Base-by-base conservation (phyloP, 2,888 invertebrate genomes). In the Psylliodes chrysocephalus region DNA sequence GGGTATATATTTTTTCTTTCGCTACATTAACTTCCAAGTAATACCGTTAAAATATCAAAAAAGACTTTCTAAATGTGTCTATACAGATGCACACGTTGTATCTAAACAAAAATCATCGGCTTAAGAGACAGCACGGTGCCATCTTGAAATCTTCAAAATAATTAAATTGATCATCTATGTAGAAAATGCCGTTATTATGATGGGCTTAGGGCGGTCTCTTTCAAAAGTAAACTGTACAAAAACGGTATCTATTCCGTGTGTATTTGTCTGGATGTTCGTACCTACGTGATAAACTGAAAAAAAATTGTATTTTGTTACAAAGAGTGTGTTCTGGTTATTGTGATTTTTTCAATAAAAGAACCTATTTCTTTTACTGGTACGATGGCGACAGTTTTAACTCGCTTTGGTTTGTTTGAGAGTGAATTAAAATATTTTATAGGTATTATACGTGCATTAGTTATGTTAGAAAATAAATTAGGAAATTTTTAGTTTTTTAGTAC, bases 101-200 rank as follows among this genome's bases (percentile, higher is more conserved):
- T 5, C 47, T 28, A 53, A 35, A 53, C 14, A 22, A 53, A 19
- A 53, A 18, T 10, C 49, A n/a, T 7, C 12, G 18, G 38, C 15
- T 65, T 62, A 53, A 60, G 46, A 67, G 69, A 66, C 69, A 56
- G 67, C 69, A 54, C 64, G 69, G 64, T 69, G 55, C 64, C 67
- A 46, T 53, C 17, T 46, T 46, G 42, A 63, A 64, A 64, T 51
- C 35, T 54, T 54, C 4, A 19, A 47, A 22, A 56, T 61, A 47
- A 56, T 44, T 19, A 66, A 73, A 77, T 73, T 73, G 76, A 73
- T 73, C 72, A 75, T 69, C 74, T 73, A 73, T 73, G 77, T 75
- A 75, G 77, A 77, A 77, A 77, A 77, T 76, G 66, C 75, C 57
- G 67, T 70, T 72, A 74, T 77, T 77, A 75, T 77, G 54, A 44